phyloP scores from a whole-genome alignment of 2,888 invertebrate species.

The Drosophila ustulata region DNA sequence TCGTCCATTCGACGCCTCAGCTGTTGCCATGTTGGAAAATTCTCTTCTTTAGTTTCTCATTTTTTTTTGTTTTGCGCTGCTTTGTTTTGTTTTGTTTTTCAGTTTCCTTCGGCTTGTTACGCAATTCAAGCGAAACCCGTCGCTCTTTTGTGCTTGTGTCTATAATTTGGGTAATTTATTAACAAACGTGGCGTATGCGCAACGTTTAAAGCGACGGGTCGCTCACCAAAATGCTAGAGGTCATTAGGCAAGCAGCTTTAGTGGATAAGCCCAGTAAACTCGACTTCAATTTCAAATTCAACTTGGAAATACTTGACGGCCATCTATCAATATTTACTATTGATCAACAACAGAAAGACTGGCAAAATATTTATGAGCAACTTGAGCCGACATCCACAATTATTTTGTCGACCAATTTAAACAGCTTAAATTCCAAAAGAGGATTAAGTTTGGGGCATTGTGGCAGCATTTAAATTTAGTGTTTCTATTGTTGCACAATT shows the following conservation, averaged over 20 bases:
- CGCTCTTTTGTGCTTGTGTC: constrained; percentile 32
- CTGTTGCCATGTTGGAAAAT: constrained; percentile 62
- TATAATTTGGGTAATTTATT: constrained; percentile 64
- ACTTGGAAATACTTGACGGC: neutral
- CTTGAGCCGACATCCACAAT: neutral
- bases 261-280: constrained; percentile 5
- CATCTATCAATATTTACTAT: neutral
- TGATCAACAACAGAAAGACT: neutral
- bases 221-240: constrained; percentile 8
- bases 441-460: neutral
- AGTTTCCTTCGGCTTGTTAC: constrained; percentile 18
- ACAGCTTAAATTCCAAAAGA: neutral
- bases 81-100: constrained; percentile 26
- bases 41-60: constrained; percentile 4
- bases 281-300: neutral
- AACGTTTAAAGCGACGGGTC: constrained; percentile 32
- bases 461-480: too few species aligned
- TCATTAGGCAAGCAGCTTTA: constrained; percentile 12
- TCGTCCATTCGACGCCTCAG: constrained; percentile 55
- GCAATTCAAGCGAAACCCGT: constrained; percentile 17
- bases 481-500: too few species aligned
- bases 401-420: neutral
- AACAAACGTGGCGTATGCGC: constrained; percentile 55
- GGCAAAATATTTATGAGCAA: neutral
- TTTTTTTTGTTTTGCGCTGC: too few species aligned